These are phyloP conservation scores for Nematopogon swammerdamellus DNA, from an alignment of 2,888 invertebrate genomes.

Conservation along the genomic window DNA sequence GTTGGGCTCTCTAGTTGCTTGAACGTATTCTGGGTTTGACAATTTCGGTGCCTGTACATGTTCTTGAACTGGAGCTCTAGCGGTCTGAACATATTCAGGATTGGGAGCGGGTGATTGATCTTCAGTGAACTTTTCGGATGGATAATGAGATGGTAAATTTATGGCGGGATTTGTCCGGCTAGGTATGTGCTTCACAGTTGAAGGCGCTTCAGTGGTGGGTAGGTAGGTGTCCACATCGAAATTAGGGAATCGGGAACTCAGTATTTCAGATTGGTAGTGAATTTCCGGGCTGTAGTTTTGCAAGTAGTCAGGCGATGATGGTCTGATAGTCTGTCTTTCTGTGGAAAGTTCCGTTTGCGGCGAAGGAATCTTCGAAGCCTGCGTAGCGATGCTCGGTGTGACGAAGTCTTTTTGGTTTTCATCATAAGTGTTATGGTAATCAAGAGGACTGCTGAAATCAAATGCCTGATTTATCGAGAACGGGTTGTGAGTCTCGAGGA, in stretches of 20 bases:
- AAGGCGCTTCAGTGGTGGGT: not conserved
- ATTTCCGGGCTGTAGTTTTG: slow-evolving; percentile 42
- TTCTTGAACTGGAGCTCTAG: too few species aligned
- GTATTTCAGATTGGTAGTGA: slow-evolving; percentile 33
- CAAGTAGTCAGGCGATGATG: slow-evolving; percentile 28
- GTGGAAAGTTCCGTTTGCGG: slow-evolving; percentile 17
- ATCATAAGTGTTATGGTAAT: slow-evolving; percentile 39
- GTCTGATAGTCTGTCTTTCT: slow-evolving; percentile 24
- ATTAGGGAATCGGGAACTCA: slow-evolving; percentile 25
- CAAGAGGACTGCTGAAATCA: slow-evolving; percentile 45
- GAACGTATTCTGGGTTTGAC: not conserved
- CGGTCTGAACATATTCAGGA: not conserved
- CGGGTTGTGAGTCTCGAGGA: slow-evolving; percentile 46
- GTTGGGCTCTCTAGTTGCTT: slow-evolving; percentile 8
- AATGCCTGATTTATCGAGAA: slow-evolving; percentile 50
- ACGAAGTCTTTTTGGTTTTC: slow-evolving; percentile 32
- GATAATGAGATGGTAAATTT: not conserved
- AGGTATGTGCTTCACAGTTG: not conserved
- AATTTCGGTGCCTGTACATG: too few species aligned
- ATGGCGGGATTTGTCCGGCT: not conserved
- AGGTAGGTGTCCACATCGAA: not conserved
- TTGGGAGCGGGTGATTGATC: not conserved
- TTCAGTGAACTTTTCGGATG: not conserved
- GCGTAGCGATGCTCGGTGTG: slow-evolving; percentile 17
- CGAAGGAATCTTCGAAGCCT: not conserved